Evolutionary conservation across 2,888 invertebrate species (phyloP).

Genomic region (Aricia artaxerxes): DNA sequence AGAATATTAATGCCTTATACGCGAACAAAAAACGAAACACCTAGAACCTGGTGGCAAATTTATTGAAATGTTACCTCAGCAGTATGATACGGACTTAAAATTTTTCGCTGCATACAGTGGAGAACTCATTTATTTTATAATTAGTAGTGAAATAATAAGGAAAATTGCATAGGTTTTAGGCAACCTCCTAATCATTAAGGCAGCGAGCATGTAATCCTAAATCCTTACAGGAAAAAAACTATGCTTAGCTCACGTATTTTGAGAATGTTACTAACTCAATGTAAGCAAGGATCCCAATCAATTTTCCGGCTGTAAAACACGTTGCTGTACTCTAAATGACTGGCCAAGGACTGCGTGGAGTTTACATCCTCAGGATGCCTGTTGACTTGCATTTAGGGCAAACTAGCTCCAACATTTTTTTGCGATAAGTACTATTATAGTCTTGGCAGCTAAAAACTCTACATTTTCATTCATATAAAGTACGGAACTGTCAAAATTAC

Average conservation of each 20-base stretch:
- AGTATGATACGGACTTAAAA: neutral
- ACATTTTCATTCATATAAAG: neutral
- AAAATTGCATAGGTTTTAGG: neutral
- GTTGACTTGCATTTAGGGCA: neutral
- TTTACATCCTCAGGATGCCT: conserved; percentile 13
- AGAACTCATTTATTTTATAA: neutral
- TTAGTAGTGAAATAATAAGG: neutral
- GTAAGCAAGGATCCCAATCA: neutral
- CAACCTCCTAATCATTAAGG: neutral
- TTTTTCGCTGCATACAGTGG: neutral
- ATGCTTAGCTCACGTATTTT: neutral
- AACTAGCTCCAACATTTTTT: neutral
- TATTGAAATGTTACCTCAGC: neutral
- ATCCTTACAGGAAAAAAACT: neutral
- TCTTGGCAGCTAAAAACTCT: neutral
- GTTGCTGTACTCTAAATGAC: neutral
- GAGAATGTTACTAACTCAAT: neutral
- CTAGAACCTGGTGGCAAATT: neutral
- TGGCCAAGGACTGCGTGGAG: neutral
- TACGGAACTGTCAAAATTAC: neutral
- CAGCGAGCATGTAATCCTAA: neutral
- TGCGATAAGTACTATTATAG: neutral
- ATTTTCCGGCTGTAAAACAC: neutral
- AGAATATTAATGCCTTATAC: conserved; percentile 18
- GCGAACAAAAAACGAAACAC: conserved; percentile 9